A percentile compares a stretch with the other conserved stretches of the same genome.
Evolutionary conservation across 2,113 vertebrate genomes (phyloP).

Genomic region (Grammomys surdaster): DNA sequence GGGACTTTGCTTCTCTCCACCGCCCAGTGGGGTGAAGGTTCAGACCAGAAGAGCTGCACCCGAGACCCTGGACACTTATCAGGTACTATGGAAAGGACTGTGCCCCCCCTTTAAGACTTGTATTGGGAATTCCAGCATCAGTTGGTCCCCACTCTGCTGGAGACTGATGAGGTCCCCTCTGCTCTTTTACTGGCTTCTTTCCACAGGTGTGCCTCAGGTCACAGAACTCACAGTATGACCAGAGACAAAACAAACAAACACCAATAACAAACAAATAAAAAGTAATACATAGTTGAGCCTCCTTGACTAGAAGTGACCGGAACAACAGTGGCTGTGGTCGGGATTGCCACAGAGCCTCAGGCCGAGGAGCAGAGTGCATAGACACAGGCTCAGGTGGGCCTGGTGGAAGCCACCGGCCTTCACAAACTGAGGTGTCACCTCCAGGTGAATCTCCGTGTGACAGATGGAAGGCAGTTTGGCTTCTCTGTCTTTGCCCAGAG

Average conservation of each 20-base stretch:
- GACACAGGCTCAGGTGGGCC: neutral
- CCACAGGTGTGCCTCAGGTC: neutral
- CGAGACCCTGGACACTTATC: neutral
- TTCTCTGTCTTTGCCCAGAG: neutral
- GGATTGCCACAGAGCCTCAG: neutral
- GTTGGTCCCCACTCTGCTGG: neutral
- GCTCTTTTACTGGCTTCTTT: neutral
- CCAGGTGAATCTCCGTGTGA: neutral
- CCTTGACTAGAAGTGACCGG: neutral
- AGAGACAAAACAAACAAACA: neutral
- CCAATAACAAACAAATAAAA: neutral
- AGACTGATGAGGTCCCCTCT: neutral
- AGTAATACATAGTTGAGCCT: neutral
- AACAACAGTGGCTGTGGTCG: neutral
- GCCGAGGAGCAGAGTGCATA: neutral
- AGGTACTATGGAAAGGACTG: neutral
- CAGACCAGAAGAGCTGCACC: neutral
- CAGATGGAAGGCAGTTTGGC: neutral
- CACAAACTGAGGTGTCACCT: neutral
- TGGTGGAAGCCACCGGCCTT: neutral
- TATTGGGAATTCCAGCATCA: neutral
- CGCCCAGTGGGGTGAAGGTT: neutral
- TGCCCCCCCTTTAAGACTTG: neutral
- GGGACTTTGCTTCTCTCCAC: neutral
- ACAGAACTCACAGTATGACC: neutral